phyloP scores from a whole-genome alignment of 2,888 invertebrate genomes.

The Hedya salicella region DNA sequence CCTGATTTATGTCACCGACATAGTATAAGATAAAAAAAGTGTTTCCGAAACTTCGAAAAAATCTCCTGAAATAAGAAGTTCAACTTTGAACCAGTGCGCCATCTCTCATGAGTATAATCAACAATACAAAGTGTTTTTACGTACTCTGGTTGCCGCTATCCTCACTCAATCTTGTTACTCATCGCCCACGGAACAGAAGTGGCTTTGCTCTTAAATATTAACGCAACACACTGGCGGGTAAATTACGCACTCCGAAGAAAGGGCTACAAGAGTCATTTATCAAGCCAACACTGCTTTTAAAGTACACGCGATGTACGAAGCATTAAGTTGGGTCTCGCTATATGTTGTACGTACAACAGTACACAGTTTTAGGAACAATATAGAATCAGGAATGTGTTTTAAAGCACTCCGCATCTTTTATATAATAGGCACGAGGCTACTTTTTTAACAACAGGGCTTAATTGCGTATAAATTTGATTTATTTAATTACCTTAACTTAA shows the following conservation, averaged over 20 bases:
- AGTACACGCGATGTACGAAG: conserved; percentile 39
- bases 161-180: conserved; percentile 36
- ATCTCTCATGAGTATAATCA: conserved; percentile 4
- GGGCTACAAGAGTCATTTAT: conserved; percentile 43
- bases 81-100: background rate
- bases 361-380: conserved; percentile 32
- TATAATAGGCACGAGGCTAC: no score
- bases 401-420: no score
- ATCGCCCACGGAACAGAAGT: conserved; percentile 38
- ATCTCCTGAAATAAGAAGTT: no score
- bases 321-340: conserved; percentile 31
- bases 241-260: conserved; percentile 44
- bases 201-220: conserved; percentile 42
- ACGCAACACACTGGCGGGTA: conserved; percentile 37
- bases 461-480: no score
- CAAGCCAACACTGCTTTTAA: conserved; percentile 43
- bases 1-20: no score
- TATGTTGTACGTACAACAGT: conserved; percentile 10
- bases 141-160: conserved; percentile 11
- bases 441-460: no score
- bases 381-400: no score
- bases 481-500: no score
- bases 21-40: no score
- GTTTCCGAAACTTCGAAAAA: no score
- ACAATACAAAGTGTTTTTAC: background rate